Base-by-base conservation (phyloP, 2,113 vertebrate species). In the Pygoscelis adeliae region DNA sequence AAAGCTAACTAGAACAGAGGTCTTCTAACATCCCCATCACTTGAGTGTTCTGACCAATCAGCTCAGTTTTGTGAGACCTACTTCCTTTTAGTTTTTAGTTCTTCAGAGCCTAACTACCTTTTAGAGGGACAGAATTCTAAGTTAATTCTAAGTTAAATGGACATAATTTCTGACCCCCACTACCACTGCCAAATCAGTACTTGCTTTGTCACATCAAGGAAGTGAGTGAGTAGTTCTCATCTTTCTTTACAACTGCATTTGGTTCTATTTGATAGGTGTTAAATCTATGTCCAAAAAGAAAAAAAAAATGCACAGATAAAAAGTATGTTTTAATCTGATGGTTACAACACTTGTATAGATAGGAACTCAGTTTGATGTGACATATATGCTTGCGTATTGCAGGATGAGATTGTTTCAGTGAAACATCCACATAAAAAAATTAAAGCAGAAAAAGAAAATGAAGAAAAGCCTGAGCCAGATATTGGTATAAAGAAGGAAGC, bases 351-450 rank as follows among this genome's bases (percentile, higher is more conserved):
- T 47, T 88, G 10, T 62, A 10, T 58, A 89, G 72, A 34, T 87
- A 91, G 93, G 67, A 91, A 67, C 85, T 61, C 87, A 13, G 59
- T 96, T 96, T 97, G 94, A 97, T 58, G 61, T 96, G 94, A 92
- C 92, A 91, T 95, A 80, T 94, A 83, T 97, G 95, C 97, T 98
- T 98, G 83, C 93, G 9, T 98, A 94, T 97, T 97, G 30, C 94
- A 99, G 99, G 99, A 98, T 97, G 98, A 99, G 92, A 95, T 97
- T 80, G 73, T 97, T 87, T 98, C 98, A 61, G 87, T 98, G 87
- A 99, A 99, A 98, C 92, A 98, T 44, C 90, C 92, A 40, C 98
- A 98, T 98, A 99, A 99, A 98, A 99, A 99, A 93, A 83, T 89
- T 36, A 98, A 99, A 97, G 63, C 97, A 69, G 99, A 99, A 87